phyloP scores from a whole-genome alignment of 1,140 invertebrate species.

The Neoseiulus cucumeris region DNA sequence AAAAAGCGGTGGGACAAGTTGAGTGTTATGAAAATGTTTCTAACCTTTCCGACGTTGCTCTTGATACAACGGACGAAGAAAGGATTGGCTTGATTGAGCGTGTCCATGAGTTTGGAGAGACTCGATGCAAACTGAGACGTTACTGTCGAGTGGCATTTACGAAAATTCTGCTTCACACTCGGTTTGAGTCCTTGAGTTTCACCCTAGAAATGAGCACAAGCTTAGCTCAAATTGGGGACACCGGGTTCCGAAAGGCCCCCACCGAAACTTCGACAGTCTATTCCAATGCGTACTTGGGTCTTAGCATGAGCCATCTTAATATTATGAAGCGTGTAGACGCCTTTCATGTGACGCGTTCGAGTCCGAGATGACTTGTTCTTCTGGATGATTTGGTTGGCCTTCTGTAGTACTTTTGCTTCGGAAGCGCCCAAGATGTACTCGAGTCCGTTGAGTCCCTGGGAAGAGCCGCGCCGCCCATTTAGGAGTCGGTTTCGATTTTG shows the following conservation, averaged over 20 bases:
- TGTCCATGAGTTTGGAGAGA: slow-evolving; percentile 72
- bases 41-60: slow-evolving; percentile 67
- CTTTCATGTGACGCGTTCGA: not conserved
- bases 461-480: too few species aligned
- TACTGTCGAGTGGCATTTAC: slow-evolving; percentile 73
- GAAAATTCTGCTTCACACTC: slow-evolving; percentile 28
- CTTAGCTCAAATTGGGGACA: too few species aligned
- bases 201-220: too few species aligned
- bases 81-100: slow-evolving; percentile 78
- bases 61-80: slow-evolving; percentile 95
- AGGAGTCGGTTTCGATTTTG: too few species aligned
- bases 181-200: too few species aligned
- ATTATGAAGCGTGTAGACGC: not conserved
- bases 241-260: too few species aligned
- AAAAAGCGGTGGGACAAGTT: not conserved
- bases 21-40: not conserved
- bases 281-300: not conserved
- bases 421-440: slow-evolving; percentile 15
- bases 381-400: slow-evolving; percentile 20
- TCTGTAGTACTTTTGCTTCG: slow-evolving; percentile 18
- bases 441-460: slow-evolving; percentile 7
- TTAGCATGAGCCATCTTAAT: slow-evolving; percentile 6
- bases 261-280: too few species aligned
- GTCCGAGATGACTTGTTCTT: not conserved
- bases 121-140: slow-evolving; percentile 84